Base-by-base conservation (phyloP, 2,113 vertebrate genomes). In the Oenanthe melanoleuca region DNA sequence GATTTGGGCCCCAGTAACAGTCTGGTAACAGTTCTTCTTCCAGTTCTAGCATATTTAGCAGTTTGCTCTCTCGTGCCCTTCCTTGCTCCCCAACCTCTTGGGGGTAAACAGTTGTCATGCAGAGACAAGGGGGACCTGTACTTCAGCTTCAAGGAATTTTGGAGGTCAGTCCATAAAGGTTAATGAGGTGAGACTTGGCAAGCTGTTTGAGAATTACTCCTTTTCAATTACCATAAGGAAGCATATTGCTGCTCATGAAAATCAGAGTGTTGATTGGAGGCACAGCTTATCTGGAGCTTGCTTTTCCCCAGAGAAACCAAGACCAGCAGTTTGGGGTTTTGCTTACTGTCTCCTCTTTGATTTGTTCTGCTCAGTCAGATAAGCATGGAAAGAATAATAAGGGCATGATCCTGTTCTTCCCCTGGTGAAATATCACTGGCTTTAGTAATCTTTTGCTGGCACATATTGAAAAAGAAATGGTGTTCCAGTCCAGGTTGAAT, bases 61-160 rank as follows among this genome's bases (percentile, higher is more conserved):
- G 28, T 53, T 89, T 4, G 3, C 11, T 75, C 28, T 77, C 42
- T 70, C 55, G 55, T 56, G 47, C 83, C 16, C 22, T 80, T 47
- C 44, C 31, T 72, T 18, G 55, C 40, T 86, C 33, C 29, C 31
- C 49, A 61, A 0, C 25, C 69, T 67, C 52, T 73, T 45, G 5
- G 61, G 82, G 40, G 29, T 86, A 83, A 88, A 37, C 56, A 83
- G 74, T 85, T 72, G 47, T 3, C 2, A 8, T 44, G 25, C 53
- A 78, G 69, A 61, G 73, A 53, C 60, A 67, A 81, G n/a, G 11
- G 72, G 88, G 80, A 70, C 72, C 69, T 88, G 53, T 80, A 50
- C 67, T 96, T n/a, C 57, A 79, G 75, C 75, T 96, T 91, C 88
- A 96, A 95, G 92, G 93, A 92, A 81, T 94, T 91, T 83, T 92